Conservation (phyloP, 2,888 invertebrate species). For the Sussaba pulchella region DNA sequence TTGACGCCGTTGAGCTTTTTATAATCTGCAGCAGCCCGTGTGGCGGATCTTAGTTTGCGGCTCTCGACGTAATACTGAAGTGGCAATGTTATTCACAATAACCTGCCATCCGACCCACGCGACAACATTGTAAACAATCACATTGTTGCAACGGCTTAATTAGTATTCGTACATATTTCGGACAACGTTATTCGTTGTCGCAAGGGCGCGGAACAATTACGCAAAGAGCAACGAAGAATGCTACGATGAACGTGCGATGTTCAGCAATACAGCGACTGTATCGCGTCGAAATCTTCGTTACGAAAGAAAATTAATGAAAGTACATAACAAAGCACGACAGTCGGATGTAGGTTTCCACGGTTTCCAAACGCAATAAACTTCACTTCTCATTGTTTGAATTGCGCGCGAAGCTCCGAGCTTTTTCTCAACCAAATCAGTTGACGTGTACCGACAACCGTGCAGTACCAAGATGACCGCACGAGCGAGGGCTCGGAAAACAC, state of each 20-base stretch:
- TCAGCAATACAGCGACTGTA: conserved; percentile 18
- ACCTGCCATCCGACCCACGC: background rate
- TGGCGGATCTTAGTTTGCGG: conserved; percentile 19
- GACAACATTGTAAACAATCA: conserved; percentile 44
- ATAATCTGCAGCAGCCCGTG: conserved; percentile 10
- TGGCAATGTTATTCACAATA: conserved; percentile 5
- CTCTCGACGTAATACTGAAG: conserved; percentile 21
- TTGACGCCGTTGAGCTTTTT: conserved; percentile 9
- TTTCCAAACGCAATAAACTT: conserved; percentile 45
- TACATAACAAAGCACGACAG: conserved; percentile 24
- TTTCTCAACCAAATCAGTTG: conserved; percentile 33
- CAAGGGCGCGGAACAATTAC: conserved; percentile 13
- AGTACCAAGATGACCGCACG: background rate
- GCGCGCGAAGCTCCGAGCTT: conserved; percentile 4
- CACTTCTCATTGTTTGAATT: conserved; percentile 19
- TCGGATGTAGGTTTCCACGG: background rate
- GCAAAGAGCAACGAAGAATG: conserved; percentile 25
- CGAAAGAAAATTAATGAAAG: conserved; percentile 41
- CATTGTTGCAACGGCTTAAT: conserved; percentile 44
- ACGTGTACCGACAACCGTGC: background rate
- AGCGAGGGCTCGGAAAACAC: background rate
- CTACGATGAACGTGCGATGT: background rate
- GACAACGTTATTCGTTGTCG: conserved; percentile 10
- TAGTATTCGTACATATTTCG: conserved; percentile 45
- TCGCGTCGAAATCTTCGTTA: conserved; percentile 25